phyloP scores from a whole-genome alignment of 53 echinoderm and acorn worm species.

The Patiria pectinifera region DNA sequence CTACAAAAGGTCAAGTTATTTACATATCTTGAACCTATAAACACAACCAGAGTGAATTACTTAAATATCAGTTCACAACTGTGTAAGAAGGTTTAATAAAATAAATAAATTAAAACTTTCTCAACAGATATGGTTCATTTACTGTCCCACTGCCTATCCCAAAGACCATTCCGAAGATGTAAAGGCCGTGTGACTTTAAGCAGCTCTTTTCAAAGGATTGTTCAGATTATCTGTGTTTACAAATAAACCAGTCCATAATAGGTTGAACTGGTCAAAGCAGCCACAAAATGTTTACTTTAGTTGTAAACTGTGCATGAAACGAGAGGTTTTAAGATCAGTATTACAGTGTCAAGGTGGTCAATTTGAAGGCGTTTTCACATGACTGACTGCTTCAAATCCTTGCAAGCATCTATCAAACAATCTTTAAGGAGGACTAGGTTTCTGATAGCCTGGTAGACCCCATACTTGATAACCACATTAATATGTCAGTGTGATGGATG shows the following conservation, averaged over 20 bases:
- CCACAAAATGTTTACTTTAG: neutral
- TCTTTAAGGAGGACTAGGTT: neutral
- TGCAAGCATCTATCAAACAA: constrained; percentile 15
- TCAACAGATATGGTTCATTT: too few relatives aligned
- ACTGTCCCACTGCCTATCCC: too few relatives aligned
- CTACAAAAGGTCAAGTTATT: too few relatives aligned
- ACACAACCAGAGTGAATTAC: too few relatives aligned
- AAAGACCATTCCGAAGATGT: neutral
- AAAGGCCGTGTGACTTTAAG: neutral
- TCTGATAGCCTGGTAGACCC: neutral
- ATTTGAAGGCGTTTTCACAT: neutral
- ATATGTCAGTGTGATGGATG: constrained; percentile 37
- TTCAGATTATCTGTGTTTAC: neutral
- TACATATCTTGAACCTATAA: too few relatives aligned
- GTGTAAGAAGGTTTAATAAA: too few relatives aligned
- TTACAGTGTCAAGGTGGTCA: neutral
- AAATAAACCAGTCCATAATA: neutral
- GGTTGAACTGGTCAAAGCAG: neutral
- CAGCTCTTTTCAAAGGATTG: neutral
- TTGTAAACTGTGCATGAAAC: constrained; percentile 24
- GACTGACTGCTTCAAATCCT: neutral
- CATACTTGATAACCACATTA: constrained; percentile 34
- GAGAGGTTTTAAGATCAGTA: neutral
- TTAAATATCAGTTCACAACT: too few relatives aligned
- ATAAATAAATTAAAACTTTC: too few relatives aligned